These are phyloP conservation scores for Drosophila simulans DNA, from an alignment of 1,140 invertebrate genomes.

Conservation along the genomic window DNA sequence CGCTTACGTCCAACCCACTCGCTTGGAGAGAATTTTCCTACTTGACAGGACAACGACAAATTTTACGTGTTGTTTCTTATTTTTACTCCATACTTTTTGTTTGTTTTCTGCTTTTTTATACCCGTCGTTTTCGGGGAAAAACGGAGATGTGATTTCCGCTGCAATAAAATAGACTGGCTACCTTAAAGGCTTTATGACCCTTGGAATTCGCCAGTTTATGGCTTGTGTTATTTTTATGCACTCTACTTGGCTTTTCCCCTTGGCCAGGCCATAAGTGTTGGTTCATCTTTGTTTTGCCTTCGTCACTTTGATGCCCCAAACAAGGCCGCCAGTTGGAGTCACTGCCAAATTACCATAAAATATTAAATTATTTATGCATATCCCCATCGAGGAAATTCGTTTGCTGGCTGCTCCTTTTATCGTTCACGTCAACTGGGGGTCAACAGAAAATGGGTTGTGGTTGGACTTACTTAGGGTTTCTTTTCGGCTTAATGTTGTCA, in stretches of 20 bases:
- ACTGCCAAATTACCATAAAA: slow-evolving; percentile 68
- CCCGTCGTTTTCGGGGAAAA: slow-evolving; percentile 17
- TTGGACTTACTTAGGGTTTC: slow-evolving; percentile 9
- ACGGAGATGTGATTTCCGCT: slow-evolving; percentile 70
- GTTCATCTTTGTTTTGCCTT: slow-evolving; percentile 45
- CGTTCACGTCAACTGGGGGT: slow-evolving; percentile 11
- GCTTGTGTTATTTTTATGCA: slow-evolving; percentile 65
- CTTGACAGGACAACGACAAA: slow-evolving; percentile 61
- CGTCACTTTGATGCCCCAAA: slow-evolving; percentile 27
- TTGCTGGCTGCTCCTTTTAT: slow-evolving; percentile 35
- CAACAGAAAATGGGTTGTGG: slow-evolving; percentile 21
- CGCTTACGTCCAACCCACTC: slow-evolving; percentile 42
- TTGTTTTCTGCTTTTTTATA: slow-evolving; percentile 24
- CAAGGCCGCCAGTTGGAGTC: slow-evolving; percentile 22
- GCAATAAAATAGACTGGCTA: slow-evolving; percentile 78
- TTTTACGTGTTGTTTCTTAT: slow-evolving; percentile 71
- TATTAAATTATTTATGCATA: slow-evolving; percentile 79
- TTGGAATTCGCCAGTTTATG: slow-evolving; percentile 78
- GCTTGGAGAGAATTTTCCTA: slow-evolving; percentile 16
- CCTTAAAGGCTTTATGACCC: slow-evolving; percentile 76
- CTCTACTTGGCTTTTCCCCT: slow-evolving; percentile 30
- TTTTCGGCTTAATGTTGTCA: slow-evolving; percentile 35
- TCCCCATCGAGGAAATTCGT: slow-evolving; percentile 35
- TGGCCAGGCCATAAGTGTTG: slow-evolving; percentile 39
- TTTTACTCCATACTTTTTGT: slow-evolving; percentile 38